These are phyloP conservation scores for Nothura maculosa DNA, from an alignment of 2,797 vertebrate species.

Conservation along the genomic window DNA sequence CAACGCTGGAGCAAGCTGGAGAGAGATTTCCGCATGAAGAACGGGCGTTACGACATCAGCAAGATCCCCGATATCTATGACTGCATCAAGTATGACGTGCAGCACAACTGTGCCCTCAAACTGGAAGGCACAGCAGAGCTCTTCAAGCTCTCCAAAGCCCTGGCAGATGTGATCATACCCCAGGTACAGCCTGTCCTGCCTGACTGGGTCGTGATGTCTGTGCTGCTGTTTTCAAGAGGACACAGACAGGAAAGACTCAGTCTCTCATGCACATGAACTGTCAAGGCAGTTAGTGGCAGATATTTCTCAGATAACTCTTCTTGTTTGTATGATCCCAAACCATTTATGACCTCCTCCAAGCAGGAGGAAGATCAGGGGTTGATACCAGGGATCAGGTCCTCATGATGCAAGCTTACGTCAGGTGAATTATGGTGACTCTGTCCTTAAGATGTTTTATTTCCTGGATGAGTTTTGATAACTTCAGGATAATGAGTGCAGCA, in stretches of 20 bases:
- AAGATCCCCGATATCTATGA: conserved; percentile 99
- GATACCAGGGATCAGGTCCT: not conserved
- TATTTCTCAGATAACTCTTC: not conserved
- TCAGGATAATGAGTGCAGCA: not conserved
- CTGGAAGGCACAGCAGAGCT: conserved; percentile 94
- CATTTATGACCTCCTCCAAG: not conserved
- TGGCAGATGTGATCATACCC: conserved; percentile 96
- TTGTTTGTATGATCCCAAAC: not conserved
- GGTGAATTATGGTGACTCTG: not conserved
- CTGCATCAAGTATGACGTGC: conserved; percentile 97
- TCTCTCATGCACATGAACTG: not conserved
- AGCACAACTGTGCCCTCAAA: conserved; percentile 92
- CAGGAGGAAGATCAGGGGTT: not conserved
- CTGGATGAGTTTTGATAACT: not conserved
- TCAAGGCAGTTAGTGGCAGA: not conserved
- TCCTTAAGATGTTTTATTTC: not conserved
- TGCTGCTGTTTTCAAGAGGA: no score
- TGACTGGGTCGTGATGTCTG: fast-evolving
- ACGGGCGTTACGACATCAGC: conserved; percentile 96
- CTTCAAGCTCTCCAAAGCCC: conserved; percentile 91
- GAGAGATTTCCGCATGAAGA: conserved; percentile 96
- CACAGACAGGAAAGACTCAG: no score
- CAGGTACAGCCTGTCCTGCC: conserved; percentile 83
- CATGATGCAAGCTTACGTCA: not conserved
- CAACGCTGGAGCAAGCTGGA: conserved; percentile 98